Percentiles rank a stretch among this genome's conserved stretches.
Evolutionary conservation across 2,797 vertebrate genomes (phyloP).

Genomic region (Leucoraja ocellata): DNA sequence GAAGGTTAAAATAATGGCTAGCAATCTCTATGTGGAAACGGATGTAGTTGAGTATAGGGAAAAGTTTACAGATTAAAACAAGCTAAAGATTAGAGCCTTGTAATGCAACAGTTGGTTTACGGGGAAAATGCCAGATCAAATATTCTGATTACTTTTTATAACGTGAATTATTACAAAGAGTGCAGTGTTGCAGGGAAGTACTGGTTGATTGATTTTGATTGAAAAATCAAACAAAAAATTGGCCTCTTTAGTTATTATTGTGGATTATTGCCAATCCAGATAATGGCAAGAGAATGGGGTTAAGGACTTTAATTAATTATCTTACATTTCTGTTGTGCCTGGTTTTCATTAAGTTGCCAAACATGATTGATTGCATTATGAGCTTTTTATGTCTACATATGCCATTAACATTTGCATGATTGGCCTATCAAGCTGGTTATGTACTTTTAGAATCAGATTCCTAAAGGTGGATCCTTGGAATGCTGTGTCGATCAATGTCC

Average conservation of each 20-base stretch:
- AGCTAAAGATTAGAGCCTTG: not conserved
- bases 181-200: not conserved
- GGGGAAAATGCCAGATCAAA: not conserved
- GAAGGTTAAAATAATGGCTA: not conserved
- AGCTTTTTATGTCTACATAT: not conserved
- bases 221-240: not conserved
- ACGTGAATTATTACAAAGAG: not conserved
- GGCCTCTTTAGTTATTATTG: not conserved
- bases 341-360: not conserved
- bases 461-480: not conserved
- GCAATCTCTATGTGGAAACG: not conserved
- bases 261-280: not conserved
- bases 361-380: not conserved
- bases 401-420: not conserved
- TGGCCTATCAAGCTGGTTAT: no score
- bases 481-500: not conserved
- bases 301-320: not conserved
- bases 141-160: not conserved
- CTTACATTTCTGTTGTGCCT: not conserved
- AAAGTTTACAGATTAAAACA: not conserved
- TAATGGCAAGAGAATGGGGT: not conserved
- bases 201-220: not conserved
- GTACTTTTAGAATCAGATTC: not conserved
- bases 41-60: not conserved
- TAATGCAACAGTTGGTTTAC: not conserved